phyloP scores from a whole-genome alignment of 2,797 vertebrate species.

The Eurystomus glaucurus region DNA sequence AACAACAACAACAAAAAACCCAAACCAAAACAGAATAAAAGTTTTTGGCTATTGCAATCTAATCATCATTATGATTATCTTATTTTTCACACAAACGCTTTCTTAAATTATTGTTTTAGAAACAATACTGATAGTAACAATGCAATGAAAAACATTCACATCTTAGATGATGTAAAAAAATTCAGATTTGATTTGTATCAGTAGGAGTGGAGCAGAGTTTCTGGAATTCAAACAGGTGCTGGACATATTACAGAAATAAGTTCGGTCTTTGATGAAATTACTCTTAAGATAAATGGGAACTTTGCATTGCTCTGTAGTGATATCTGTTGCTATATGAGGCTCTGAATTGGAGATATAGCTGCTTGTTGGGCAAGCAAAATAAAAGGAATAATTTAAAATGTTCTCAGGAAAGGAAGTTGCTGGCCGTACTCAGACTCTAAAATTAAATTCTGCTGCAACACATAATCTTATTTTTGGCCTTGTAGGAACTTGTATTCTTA shows the following conservation, averaged over 20 bases:
- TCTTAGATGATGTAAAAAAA: neutral
- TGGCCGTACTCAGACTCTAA: neutral
- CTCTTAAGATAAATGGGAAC: neutral
- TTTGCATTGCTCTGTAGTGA: neutral
- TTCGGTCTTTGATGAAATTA: neutral
- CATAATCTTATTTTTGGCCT: neutral
- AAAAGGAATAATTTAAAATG: neutral
- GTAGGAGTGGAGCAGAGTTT: neutral
- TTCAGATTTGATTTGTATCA: neutral
- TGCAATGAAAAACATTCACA: neutral
- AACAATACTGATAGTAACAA: neutral
- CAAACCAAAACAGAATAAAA: neutral
- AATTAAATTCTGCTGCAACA: constrained; percentile 12
- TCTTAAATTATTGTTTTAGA: neutral
- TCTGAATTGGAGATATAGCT: neutral
- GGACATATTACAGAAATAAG: neutral
- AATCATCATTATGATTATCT: neutral
- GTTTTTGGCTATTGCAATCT: neutral
- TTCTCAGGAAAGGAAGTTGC: neutral
- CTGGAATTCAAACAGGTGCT: neutral
- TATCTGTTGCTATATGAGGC: neutral
- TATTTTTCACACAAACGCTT: neutral
- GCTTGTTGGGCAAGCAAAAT: neutral
- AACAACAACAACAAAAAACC: neutral
- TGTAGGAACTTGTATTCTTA: neutral